Evolutionary conservation across 1,140 invertebrate species (phyloP).

Genomic region (Scaptodrosophila lebanonensis): DNA sequence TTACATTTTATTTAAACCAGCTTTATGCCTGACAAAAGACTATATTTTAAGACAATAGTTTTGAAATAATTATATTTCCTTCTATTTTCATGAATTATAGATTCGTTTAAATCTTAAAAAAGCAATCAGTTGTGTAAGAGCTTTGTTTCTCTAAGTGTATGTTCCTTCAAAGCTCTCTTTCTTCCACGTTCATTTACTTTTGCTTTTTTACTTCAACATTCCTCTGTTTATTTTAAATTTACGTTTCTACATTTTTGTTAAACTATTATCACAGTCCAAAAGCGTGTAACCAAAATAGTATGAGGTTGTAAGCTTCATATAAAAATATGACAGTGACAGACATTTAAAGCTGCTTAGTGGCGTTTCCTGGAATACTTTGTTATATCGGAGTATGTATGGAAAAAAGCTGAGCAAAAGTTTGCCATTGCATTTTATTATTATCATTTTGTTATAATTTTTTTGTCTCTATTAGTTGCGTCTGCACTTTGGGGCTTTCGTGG

Average conservation of each 20-base stretch:
- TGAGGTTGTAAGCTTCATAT: constrained; percentile 60
- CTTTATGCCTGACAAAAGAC: too few species aligned
- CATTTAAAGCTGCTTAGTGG: constrained; percentile 71
- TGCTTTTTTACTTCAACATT: background rate
- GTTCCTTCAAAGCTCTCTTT: background rate
- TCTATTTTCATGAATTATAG: too few species aligned
- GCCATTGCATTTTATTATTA: constrained; percentile 25
- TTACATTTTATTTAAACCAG: too few species aligned
- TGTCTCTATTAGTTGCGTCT: background rate
- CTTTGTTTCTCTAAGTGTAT: too few species aligned
- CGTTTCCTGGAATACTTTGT: too few species aligned
- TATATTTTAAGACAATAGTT: too few species aligned
- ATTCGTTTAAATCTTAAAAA: too few species aligned
- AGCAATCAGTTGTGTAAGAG: too few species aligned
- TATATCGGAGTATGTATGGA: too few species aligned
- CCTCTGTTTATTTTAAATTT: constrained; percentile 23
- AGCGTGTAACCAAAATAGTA: constrained; percentile 48
- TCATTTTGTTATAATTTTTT: constrained; percentile 6
- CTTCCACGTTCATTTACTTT: background rate
- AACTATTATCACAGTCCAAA: constrained; percentile 53
- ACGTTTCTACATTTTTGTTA: constrained; percentile 54
- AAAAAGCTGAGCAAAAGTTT: constrained; percentile 39
- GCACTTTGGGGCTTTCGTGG: constrained; percentile 15
- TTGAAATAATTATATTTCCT: too few species aligned
- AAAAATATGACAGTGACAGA: constrained; percentile 72